Base-by-base conservation (phyloP, 2,797 vertebrate species). In the Halcyon chelicuti region DNA sequence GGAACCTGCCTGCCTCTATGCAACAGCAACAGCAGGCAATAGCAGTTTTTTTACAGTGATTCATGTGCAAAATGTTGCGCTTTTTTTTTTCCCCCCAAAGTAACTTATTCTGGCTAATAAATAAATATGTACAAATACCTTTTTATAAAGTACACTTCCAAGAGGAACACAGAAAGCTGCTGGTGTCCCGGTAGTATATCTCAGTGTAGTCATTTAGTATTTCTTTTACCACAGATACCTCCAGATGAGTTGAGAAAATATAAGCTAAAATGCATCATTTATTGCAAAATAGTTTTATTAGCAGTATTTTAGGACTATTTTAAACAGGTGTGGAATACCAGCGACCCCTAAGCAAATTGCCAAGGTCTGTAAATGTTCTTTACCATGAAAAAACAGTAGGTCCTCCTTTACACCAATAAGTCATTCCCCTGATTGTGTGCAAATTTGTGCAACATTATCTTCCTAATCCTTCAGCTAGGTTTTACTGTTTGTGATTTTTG, bases 381-480 rank as follows among this genome's bases (percentile, higher is more conserved):
- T 80, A n/a, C 14, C 26, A 28, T 26, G 20, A 68, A 55, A 73
- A 86, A 39, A 63, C 23, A 55, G 7, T 6, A 49, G 22, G 23
- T 49, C 7, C 31, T 73, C 55, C 51, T 77, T 91, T 75, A 62
- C 7, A 35, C 35, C 70, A 70, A 49, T 14, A 49, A 78, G 17
- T 61, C 0, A 13, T 84, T 86, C 67, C 21, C 57, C 52, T 77
- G 66, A n/a, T 42, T 46, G 26, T 60, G 42, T 91, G 40, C 65
- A 91, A 55, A 78, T 92, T 47, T 86, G 26, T 83, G 76, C 75
- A 90, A 68, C 21, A 12, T 58, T 73, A 49, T 77, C 65, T 76
- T 92, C 35, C 9, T 77, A 93, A 90, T 86, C 93, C 85, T 90
- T 90, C 83, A 78, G 63, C 68, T 73, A 33, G 28, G 83, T 92